Percentiles rank a stretch among this genome's conserved stretches.
These are phyloP conservation scores for Cyphomyrus plagiostoma DNA, from an alignment of 2,113 vertebrate genomes.

Conservation along the genomic window DNA sequence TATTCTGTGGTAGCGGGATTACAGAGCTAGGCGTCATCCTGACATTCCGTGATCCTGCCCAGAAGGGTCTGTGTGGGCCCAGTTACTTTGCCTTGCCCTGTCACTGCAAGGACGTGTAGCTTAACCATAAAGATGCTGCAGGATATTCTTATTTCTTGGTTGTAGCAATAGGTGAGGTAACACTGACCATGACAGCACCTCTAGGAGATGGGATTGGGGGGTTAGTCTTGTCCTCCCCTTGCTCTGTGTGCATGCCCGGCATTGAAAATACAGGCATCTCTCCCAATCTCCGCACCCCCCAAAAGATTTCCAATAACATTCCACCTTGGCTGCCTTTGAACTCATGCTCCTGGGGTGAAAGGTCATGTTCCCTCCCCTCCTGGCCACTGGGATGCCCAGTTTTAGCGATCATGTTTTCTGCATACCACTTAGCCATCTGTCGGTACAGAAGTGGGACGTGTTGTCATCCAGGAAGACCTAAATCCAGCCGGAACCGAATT, in stretches of 20 bases:
- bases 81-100: background rate
- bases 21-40: background rate
- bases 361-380: constrained; percentile 31
- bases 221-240: background rate
- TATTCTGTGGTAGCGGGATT: background rate
- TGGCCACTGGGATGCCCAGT: constrained; percentile 27
- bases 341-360: constrained; percentile 34
- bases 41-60: background rate
- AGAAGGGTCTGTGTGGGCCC: background rate
- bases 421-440: constrained; percentile 1
- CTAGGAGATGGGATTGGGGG: background rate
- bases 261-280: background rate
- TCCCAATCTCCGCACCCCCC: constrained; percentile 11
- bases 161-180: background rate
- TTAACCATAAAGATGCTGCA: background rate
- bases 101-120: background rate
- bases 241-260: constrained; percentile 22
- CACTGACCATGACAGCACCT: background rate
- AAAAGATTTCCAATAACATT: constrained; percentile 48
- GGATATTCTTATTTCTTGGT: background rate
- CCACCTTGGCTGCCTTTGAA: constrained; percentile 57
- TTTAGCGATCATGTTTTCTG: background rate
- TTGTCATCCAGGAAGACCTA: background rate
- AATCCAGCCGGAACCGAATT: background rate
- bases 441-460: background rate